Conservation (phyloP, 2,113 vertebrate species). For the Narcine bancroftii region DNA sequence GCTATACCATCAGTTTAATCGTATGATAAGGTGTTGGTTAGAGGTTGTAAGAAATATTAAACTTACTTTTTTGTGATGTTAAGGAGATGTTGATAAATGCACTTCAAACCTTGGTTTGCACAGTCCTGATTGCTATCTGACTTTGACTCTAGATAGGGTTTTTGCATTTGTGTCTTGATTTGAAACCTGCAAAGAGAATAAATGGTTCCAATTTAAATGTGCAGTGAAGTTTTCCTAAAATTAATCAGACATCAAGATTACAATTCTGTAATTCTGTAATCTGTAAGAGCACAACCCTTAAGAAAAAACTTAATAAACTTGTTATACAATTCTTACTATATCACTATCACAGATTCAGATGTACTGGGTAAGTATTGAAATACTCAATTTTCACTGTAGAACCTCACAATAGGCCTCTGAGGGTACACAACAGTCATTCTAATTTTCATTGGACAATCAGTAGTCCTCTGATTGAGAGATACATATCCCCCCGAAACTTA, state of each 20-base stretch:
- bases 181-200: conserved; percentile 3
- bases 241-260: background rate
- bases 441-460: background rate
- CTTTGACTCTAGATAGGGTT: background rate
- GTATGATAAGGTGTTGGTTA: background rate
- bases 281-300: background rate
- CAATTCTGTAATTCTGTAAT: too few relatives aligned
- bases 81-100: background rate
- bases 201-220: background rate
- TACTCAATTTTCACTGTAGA: background rate
- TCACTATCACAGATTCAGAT: too few relatives aligned
- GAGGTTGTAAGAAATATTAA: background rate
- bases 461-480: too few relatives aligned
- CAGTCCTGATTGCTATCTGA: conserved; percentile 7
- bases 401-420: background rate
- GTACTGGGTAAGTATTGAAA: background rate
- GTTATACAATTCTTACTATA: background rate
- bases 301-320: background rate
- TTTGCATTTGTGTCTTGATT: background rate
- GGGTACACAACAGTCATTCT: background rate
- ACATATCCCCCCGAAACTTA: too few relatives aligned
- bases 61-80: conserved; percentile 8
- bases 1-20: background rate
- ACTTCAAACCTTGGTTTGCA: background rate
- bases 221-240: background rate